phyloP scores from a whole-genome alignment of 2,888 invertebrate genomes.

The Pyrrhosoma nymphula region DNA sequence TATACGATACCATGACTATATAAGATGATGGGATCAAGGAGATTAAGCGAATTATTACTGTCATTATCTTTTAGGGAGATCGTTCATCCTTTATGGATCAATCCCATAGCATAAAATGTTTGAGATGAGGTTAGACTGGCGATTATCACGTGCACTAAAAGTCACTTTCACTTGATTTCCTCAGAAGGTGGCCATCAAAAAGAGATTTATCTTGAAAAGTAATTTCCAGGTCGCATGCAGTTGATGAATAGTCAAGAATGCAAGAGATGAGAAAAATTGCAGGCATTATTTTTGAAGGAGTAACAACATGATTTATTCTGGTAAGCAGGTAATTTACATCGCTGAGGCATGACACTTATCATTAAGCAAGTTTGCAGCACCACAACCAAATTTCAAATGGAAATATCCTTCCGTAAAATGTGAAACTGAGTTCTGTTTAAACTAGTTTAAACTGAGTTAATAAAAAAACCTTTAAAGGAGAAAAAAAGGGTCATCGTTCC shows the following conservation, averaged over 20 bases:
- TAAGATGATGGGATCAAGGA: conserved; percentile 4
- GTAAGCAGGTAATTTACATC: too few species aligned
- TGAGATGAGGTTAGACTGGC: neutral
- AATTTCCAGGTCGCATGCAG: neutral
- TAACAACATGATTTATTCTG: too few species aligned
- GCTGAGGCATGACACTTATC: too few species aligned
- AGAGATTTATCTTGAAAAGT: neutral
- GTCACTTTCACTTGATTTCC: neutral
- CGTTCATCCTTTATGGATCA: conserved; percentile 10
- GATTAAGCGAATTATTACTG: conserved; percentile 3
- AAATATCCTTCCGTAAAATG: neutral
- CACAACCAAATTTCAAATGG: neutral
- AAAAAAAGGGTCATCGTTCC: neutral
- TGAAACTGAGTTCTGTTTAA: neutral
- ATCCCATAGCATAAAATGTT: neutral
- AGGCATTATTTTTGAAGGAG: too few species aligned
- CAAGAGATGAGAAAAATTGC: too few species aligned
- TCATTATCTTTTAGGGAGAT: neutral
- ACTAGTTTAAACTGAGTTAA: neutral
- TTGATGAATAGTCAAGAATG: too few species aligned
- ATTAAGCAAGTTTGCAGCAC: too few species aligned
- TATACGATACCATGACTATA: conserved; percentile 1
- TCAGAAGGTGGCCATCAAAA: neutral
- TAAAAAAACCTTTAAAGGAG: neutral
- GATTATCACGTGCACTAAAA: neutral